Base-by-base conservation (phyloP, 2,888 invertebrate genomes). In the Pollenia griseotomentosa region DNA sequence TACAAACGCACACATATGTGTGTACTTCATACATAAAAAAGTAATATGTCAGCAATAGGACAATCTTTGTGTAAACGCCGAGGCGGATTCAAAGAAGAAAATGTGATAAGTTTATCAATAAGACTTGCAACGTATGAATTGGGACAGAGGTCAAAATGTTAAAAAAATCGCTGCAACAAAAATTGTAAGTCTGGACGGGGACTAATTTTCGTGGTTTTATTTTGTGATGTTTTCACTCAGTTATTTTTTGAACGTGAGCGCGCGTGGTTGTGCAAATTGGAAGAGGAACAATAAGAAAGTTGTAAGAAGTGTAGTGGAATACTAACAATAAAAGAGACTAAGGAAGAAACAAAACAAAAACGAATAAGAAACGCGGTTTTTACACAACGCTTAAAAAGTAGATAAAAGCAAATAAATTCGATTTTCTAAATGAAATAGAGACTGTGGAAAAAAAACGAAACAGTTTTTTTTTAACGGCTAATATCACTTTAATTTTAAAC, bases 201-300 rank as follows among this genome's bases (percentile, higher is more conserved):
- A 33, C 33, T 6, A 33, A 33, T 6, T 33, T 33, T 33, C 33
- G 33, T 33, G 57, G 65, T 65, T 73, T 51, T 57, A 42, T 65
- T 46, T 71, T 10, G 19, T 40, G 42, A 14, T 33, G 48, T 44
- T 59, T 82, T 63, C 14, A 48, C 9, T 88, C 82, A 88, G 88
- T 88, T 79, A 74, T 51, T 86, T 78, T 77, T 83, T 73, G 53
- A 81, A 79, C 78, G 83, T 70, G 82, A 78, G 65, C 71, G 86
- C 63, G 88, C 65, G 79, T 84, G 82, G 86, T 86, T 84, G 79
- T 79, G 40, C 7, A 0, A 53, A 16, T 65, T 59, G 59, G 12
- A 44, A 55, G 14, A 46, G 16, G 11, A 53, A 16, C 12, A 53
- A 14, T 61, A 44, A n/a, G 16, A 73, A 68, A 11, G 14, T 33